A percentile compares a stretch with the other conserved stretches of the same genome.
phyloP scores from a whole-genome alignment of 2,113 vertebrate genomes.

The Arvicanthis niloticus region DNA sequence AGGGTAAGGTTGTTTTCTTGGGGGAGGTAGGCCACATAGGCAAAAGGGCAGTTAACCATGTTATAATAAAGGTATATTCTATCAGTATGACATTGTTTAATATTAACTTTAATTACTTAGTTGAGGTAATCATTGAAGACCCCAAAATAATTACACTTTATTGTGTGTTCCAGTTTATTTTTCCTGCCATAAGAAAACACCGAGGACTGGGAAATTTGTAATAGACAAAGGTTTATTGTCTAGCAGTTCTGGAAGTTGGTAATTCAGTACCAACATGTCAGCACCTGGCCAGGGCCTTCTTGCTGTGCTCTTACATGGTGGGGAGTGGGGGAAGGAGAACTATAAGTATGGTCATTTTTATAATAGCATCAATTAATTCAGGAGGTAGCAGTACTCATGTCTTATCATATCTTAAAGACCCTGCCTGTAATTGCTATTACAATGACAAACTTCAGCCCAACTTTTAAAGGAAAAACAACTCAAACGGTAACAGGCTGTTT shows the following conservation, averaged over 20 bases:
- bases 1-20: neutral
- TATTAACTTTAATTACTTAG: neutral
- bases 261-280: neutral
- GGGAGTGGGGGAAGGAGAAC: neutral
- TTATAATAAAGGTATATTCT: neutral
- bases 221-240: neutral
- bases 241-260: neutral
- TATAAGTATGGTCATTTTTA: neutral
- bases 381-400: neutral
- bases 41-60: conserved; percentile 3
- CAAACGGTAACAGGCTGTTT: neutral
- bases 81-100: neutral
- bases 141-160: neutral
- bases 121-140: neutral
- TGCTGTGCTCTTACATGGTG: neutral
- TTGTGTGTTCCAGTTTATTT: neutral
- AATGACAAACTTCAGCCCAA: neutral
- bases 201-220: neutral
- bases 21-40: neutral
- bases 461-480: neutral
- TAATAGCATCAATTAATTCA: neutral
- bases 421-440: neutral
- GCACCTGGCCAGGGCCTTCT: neutral
- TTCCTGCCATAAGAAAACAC: neutral
- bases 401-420: too few relatives aligned